phyloP scores from a whole-genome alignment of 2,888 invertebrate genomes.

The Lasioglossum lativentre region DNA sequence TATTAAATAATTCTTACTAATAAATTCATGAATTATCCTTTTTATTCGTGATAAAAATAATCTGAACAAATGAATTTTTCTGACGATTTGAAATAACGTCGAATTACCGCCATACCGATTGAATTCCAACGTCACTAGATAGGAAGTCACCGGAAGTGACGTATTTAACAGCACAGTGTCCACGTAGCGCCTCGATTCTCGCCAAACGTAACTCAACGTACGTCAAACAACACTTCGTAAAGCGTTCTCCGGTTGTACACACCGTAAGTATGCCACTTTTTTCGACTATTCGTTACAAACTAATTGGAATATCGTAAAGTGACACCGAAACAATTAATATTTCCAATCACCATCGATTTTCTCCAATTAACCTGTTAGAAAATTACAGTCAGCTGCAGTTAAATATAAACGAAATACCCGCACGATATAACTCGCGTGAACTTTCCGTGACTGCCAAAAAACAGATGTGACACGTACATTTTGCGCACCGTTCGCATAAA shows the following conservation, averaged over 20 bases:
- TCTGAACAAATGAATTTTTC: neutral
- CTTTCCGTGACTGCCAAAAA: neutral
- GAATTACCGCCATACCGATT: constrained; percentile 11
- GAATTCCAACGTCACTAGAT: constrained; percentile 71
- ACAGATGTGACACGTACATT: constrained; percentile 28
- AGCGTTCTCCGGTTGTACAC: constrained; percentile 57
- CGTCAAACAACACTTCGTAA: constrained; percentile 70
- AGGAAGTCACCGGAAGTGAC: constrained; percentile 82
- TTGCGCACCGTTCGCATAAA: neutral
- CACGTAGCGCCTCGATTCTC: constrained; percentile 75
- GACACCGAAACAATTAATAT: neutral
- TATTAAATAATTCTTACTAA: neutral
- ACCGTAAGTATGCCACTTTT: constrained; percentile 59
- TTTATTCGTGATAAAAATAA: neutral
- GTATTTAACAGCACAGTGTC: constrained; percentile 71
- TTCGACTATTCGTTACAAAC: neutral
- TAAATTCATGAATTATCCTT: neutral
- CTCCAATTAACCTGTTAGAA: neutral
- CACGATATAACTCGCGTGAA: neutral
- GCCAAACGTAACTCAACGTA: constrained; percentile 57
- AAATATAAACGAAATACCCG: neutral
- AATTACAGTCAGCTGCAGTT: neutral
- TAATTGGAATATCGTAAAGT: neutral
- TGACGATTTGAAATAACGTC: neutral
- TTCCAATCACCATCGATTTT: constrained; percentile 35